Base-by-base conservation (phyloP, 2,888 invertebrate species). In the Melinaea menophilus region DNA sequence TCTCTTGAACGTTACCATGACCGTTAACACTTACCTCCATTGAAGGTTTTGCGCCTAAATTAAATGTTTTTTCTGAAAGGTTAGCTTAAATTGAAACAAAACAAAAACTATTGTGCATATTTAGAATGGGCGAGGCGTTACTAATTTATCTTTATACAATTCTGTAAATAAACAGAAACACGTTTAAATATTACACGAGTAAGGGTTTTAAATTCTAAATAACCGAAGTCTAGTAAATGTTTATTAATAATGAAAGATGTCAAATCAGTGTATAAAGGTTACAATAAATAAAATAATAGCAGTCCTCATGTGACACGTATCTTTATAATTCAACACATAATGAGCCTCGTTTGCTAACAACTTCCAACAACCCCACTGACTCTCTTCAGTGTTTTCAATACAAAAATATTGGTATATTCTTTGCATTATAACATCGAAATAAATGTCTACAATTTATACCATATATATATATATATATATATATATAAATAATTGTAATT, bases 1-100 rank as follows among this genome's bases (percentile, higher is more conserved):
- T 64, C 37, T 62, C 60, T 54, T 59, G 56, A 35, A 58, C 55
- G 60, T 62, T 55, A 55, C 55, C 64, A 58, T 59, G 64, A 66
- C 66, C 66, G 48, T 58, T 51, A 22, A 51, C 48, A 13, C 13
- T 48, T 48, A 48, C 51, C 41, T 9, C 41, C 7, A 11, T 31
- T 31, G 31, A 51, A 51, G 51, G 51, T 11, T 51, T 51, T 51
- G 31, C n/a, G 31, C 31, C 51, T 51, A 31, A 51, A 51, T 48
- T 22, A 48, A 51, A 31, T 31, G 31, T 31, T 51, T 51, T 22
- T 51, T 51, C 51, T 9, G 31, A 51, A 51, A 51, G 51, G 51
- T 31, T 51, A 51, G 22, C 51, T 51, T 51, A 51, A 51, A 31
- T 51, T 51, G n/a, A 51, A 31, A 3, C 7, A 51, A 4, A 51